Evolutionary conservation across 2,113 vertebrate genomes (phyloP).

Genomic region (Leiothrix lutea): DNA sequence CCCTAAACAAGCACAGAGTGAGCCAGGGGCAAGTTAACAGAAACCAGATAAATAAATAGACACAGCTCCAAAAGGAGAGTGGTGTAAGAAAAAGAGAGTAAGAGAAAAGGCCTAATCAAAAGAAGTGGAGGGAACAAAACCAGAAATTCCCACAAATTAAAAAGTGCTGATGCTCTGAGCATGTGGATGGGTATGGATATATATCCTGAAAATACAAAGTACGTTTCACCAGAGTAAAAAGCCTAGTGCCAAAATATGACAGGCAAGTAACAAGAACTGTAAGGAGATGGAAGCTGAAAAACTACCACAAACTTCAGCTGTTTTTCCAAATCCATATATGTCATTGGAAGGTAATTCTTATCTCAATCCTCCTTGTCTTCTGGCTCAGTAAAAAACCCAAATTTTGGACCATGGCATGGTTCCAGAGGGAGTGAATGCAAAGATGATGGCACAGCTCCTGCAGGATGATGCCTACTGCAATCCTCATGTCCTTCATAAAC

Average conservation of each 20-base stretch:
- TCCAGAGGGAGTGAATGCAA: background rate
- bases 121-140: background rate
- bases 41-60: background rate
- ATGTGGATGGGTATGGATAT: rapidly evolving
- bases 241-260: background rate
- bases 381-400: background rate
- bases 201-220: background rate
- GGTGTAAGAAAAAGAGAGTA: background rate
- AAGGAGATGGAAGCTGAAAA: background rate
- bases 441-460: background rate
- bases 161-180: background rate
- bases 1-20: background rate
- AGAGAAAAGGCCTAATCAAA: background rate
- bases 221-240: background rate
- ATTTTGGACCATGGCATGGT: background rate
- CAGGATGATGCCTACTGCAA: background rate
- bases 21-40: background rate
- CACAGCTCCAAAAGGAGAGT: background rate
- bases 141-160: background rate
- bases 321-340: background rate
- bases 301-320: background rate
- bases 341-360: background rate
- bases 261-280: background rate
- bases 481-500: background rate
- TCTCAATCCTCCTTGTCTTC: background rate